Evolutionary conservation across 2,888 invertebrate species (phyloP).

Genomic region (Eupithecia exiguata): DNA sequence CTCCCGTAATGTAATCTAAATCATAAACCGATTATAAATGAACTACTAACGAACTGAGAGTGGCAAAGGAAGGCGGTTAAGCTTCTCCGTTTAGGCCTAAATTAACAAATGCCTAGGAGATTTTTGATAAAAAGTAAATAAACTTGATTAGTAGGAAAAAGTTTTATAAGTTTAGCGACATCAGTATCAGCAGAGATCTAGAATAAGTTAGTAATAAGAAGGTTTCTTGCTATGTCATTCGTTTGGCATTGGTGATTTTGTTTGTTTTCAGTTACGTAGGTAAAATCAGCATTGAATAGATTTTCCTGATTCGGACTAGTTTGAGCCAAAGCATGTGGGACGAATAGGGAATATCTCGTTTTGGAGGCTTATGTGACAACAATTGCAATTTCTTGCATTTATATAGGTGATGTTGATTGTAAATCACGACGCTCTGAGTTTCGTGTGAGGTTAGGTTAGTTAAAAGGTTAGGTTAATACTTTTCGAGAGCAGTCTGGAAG

Average conservation of each 20-base stretch:
- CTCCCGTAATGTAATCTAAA: slow-evolving; percentile 55
- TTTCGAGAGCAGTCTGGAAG: no score
- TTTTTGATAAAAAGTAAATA: background rate
- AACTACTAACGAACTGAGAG: slow-evolving; percentile 63
- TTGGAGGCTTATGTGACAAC: background rate
- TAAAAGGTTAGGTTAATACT: no score
- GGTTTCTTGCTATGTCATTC: background rate
- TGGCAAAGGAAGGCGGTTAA: slow-evolving; percentile 36
- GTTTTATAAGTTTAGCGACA: background rate
- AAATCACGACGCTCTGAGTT: no score
- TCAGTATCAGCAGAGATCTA: background rate
- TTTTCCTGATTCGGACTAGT: no score
- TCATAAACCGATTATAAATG: slow-evolving; percentile 69
- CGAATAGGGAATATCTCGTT: no score
- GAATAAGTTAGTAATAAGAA: background rate
- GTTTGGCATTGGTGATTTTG: background rate
- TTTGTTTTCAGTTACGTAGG: background rate
- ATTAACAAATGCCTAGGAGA: background rate
- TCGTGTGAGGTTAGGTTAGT: no score
- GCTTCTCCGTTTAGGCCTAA: background rate
- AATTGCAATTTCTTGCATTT: background rate
- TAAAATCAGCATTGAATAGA: no score
- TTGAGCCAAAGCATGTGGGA: no score
- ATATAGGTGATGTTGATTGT: no score
- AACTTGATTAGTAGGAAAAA: background rate